Conservation (phyloP, 2,113 vertebrate species). For the Euleptes europaea region DNA sequence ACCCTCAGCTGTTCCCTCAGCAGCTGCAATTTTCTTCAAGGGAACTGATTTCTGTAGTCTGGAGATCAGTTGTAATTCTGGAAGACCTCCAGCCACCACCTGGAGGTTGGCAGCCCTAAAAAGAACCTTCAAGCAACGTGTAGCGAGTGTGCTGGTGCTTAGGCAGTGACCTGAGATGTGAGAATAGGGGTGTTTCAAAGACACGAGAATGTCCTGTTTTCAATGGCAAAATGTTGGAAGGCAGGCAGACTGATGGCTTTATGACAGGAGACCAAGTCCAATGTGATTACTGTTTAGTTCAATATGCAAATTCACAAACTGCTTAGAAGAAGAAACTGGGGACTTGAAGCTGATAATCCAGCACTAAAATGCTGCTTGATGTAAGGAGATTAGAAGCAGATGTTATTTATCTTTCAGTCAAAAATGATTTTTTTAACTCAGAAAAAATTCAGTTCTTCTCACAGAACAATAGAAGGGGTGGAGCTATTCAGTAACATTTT, state of each 20-base stretch:
- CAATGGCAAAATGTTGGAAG: not conserved
- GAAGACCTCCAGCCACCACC: too few species aligned
- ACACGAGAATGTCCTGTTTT: not conserved
- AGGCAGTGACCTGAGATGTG: not conserved
- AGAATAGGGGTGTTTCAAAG: not conserved
- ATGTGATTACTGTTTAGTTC: not conserved
- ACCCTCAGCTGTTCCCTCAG: too few species aligned
- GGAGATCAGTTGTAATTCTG: too few species aligned
- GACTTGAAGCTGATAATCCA: conserved; percentile 23
- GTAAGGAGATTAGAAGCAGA: conserved; percentile 23
- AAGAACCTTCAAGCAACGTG: too few species aligned
- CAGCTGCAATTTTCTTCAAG: too few species aligned
- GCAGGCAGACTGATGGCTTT: not conserved
- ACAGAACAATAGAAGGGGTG: not conserved
- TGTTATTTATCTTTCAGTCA: conserved; percentile 36
- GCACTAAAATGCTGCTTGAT: conserved; percentile 8
- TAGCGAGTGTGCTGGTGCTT: too few species aligned
- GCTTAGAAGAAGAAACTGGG: not conserved
- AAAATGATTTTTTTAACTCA: not conserved
- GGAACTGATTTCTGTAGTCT: too few species aligned
- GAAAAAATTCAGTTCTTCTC: not conserved
- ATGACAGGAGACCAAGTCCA: not conserved
- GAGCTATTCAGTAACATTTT: not conserved
- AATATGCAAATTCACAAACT: not conserved
- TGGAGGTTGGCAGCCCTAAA: not conserved